Percentiles rank a stretch among this genome's conserved stretches.
phyloP scores from a whole-genome alignment of 2,888 invertebrate species.

The Chrysomela aeneicollis region DNA sequence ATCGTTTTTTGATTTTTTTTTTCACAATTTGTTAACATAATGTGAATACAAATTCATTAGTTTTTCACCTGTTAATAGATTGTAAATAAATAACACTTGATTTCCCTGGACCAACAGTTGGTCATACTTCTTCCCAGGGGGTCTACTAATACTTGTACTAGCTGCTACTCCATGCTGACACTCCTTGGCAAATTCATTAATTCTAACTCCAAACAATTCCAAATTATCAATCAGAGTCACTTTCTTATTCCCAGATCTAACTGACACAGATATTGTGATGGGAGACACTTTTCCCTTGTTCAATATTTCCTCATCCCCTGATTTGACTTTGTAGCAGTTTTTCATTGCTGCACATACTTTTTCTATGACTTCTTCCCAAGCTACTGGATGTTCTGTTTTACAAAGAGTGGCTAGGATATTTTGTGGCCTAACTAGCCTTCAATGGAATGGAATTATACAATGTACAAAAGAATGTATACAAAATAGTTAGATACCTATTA shows the following conservation, averaged over 20 bases:
- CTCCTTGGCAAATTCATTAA: constrained; percentile 78
- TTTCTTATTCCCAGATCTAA: constrained; percentile 88
- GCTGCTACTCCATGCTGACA: constrained; percentile 89
- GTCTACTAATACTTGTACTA: constrained; percentile 79
- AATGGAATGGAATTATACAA: constrained; percentile 25
- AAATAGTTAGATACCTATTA: constrained; percentile 43
- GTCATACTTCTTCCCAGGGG: constrained; percentile 75
- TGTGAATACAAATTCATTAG: too few relatives aligned
- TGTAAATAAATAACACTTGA: constrained; percentile 70
- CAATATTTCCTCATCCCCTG: constrained; percentile 63
- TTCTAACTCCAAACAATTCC: constrained; percentile 84
- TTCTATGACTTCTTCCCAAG: constrained; percentile 77
- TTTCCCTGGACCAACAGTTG: constrained; percentile 92
- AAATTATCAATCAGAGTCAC: constrained; percentile 91
- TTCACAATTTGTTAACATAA: too few relatives aligned
- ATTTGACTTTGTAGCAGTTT: constrained; percentile 71
- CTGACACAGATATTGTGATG: constrained; percentile 78
- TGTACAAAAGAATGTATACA: background rate
- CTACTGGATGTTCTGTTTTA: constrained; percentile 62
- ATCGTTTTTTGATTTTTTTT: too few relatives aligned
- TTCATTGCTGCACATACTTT: constrained; percentile 76
- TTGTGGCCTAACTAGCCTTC: constrained; percentile 67
- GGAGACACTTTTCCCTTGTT: constrained; percentile 78
- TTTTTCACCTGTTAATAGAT: constrained; percentile 55
- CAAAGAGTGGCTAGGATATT: constrained; percentile 59